Evolutionary conservation across 2,113 vertebrate species (phyloP), one percentile per base, ranked within the genome.

Genomic region (Pitta sordida): DNA sequence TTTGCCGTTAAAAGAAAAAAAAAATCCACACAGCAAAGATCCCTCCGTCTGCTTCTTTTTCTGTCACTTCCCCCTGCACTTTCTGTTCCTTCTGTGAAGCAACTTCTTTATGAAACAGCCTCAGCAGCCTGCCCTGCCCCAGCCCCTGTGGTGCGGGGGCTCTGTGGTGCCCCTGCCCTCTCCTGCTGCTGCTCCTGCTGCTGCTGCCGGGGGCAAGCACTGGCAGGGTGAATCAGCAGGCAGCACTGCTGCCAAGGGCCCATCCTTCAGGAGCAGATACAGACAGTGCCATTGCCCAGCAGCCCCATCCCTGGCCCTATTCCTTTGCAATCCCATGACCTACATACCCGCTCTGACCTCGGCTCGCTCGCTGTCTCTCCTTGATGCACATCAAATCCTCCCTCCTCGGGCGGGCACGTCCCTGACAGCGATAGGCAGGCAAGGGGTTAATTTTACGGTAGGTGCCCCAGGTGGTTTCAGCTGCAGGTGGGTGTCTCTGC

Each of bases 281-380:
- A 93, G 90, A 63, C 46, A 60, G 82, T 21, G 58, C 96, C 9
- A 26, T 59, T 71, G 78, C 91, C 91, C 95, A 84, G 85, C 88
- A 89, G 67, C 69, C 88, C 29, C 60, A 49, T 55, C 65, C 71
- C 52, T 1, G 2, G 49, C 53, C 87, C 32, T 48, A 9, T 41
- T 84, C 87, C 94, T 53, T 73, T 32, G 51, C 83, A 34, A 58
- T 79, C 53, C 67, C 81, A 78, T 94, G 94, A 95, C 96, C 96
- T 79, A 94, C 93, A 97, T 91, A 76, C 86, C 78, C 6, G 14
- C 77, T n/a, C 5, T 76, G 91, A 67, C 59, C 15, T 49, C 0
- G 5, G n/a, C 48, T 85, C 2, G 0, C 49, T 71, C 10, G 65
- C 62, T 39, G 52, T 58, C 41, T 17, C 32, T 58, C 43, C 24